phyloP scores from a whole-genome alignment of 2,888 invertebrate genomes.

The Eupithecia tripunctaria region DNA sequence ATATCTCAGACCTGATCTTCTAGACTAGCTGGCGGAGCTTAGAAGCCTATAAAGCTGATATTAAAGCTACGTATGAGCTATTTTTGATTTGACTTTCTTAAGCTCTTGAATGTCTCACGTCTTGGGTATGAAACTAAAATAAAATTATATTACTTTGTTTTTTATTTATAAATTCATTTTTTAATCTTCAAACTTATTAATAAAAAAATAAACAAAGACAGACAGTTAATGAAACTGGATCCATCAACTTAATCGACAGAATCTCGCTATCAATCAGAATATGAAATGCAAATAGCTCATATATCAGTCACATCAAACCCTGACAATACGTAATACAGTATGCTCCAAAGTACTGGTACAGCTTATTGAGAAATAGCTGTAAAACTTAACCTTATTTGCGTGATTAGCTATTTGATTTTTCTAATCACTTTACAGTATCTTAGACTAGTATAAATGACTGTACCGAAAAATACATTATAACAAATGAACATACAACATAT shows the following conservation, averaged over 20 bases:
- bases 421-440: not conserved
- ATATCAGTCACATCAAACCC: constrained; percentile 68
- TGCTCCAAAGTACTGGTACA: constrained; percentile 56
- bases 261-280: constrained; percentile 59
- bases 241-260: constrained; percentile 28
- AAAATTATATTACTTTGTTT: not conserved
- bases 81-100: not conserved
- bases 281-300: constrained; percentile 60
- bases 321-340: constrained; percentile 71
- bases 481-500: too few relatives aligned
- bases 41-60: constrained; percentile 23
- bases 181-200: not conserved
- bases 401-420: not conserved
- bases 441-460: not conserved
- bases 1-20: constrained; percentile 26
- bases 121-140: not conserved
- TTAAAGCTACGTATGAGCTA: constrained; percentile 10
- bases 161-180: too few relatives aligned
- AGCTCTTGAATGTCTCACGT: not conserved
- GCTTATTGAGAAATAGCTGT: constrained; percentile 15
- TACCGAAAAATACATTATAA: too few relatives aligned
- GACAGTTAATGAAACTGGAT: constrained; percentile 23
- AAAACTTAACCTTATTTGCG: not conserved
- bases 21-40: constrained; percentile 18
- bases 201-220: not conserved